Conservation (phyloP, 2,888 invertebrate genomes). For the Lasioglossum vierecki region DNA sequence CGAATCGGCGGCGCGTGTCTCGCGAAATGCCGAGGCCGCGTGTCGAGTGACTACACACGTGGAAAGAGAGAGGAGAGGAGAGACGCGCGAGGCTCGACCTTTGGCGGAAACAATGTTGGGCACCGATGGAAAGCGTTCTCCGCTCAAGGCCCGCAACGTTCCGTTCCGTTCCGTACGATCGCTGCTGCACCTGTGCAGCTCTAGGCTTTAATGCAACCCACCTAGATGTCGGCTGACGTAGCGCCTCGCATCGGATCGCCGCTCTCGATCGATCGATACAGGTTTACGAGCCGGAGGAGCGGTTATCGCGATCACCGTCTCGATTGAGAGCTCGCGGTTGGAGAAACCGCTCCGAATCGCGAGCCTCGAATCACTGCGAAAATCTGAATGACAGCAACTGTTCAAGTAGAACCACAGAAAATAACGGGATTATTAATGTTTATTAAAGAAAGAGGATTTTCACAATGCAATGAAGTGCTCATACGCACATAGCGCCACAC, state of each 20-base stretch:
- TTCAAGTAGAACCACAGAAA: too few species aligned
- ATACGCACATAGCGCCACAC: too few species aligned
- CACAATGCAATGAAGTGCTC: too few species aligned
- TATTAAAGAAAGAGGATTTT: too few species aligned
- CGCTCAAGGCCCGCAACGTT: constrained; percentile 60
- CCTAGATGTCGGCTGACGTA: constrained; percentile 2
- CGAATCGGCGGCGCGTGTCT: constrained; percentile 42
- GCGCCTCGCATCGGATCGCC: not conserved
- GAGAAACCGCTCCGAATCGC: not conserved
- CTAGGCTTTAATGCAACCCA: constrained; percentile 2
- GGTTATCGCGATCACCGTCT: constrained; percentile 6
- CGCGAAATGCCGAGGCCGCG: constrained; percentile 47
- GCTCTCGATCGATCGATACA: constrained; percentile 11
- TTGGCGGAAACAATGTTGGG: constrained; percentile 69
- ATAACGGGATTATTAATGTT: too few species aligned
- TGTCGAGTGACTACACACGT: constrained; percentile 23
- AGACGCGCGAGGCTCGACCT: constrained; percentile 58
- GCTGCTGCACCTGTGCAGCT: constrained; percentile 40
- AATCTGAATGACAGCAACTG: not conserved
- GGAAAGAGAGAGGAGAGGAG: not conserved
- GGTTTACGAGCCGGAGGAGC: not conserved
- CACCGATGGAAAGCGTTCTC: constrained; percentile 69
- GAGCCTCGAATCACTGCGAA: not conserved
- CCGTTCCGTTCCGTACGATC: constrained; percentile 23
- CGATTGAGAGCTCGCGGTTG: not conserved